phyloP scores from a whole-genome alignment of 2,888 invertebrate genomes.

The Spicauda simplicius region DNA sequence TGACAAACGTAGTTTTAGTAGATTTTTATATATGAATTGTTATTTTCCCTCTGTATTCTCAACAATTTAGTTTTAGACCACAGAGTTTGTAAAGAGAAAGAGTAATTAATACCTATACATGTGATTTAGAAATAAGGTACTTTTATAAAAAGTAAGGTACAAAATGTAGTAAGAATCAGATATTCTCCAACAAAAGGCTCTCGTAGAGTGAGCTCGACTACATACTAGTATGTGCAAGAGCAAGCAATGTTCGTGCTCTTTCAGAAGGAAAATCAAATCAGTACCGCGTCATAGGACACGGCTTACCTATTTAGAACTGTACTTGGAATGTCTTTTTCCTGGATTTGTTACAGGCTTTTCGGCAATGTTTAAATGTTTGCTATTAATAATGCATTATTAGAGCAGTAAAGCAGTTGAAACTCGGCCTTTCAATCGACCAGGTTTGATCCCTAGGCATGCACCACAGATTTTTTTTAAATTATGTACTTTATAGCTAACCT shows the following conservation, averaged over 20 bases:
- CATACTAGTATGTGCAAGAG: constrained; percentile 51
- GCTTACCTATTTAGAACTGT: constrained; percentile 64
- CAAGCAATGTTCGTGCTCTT: constrained; percentile 65
- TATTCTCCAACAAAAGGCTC: background rate
- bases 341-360: constrained; percentile 2
- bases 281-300: constrained; percentile 62
- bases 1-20: no score
- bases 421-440: no score
- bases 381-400: background rate
- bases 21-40: no score
- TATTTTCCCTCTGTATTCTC: no score
- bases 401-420: no score
- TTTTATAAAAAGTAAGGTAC: background rate
- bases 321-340: constrained; percentile 43
- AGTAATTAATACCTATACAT: no score
- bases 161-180: background rate
- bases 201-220: constrained; percentile 43
- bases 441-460: no score
- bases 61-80: no score
- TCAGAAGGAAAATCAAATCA: constrained; percentile 76
- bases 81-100: no score
- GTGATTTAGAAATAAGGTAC: no score
- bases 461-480: no score
- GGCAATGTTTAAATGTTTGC: background rate
- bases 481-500: no score